phyloP scores from a whole-genome alignment of 2,888 invertebrate genomes.

The Achlya flavicornis region DNA sequence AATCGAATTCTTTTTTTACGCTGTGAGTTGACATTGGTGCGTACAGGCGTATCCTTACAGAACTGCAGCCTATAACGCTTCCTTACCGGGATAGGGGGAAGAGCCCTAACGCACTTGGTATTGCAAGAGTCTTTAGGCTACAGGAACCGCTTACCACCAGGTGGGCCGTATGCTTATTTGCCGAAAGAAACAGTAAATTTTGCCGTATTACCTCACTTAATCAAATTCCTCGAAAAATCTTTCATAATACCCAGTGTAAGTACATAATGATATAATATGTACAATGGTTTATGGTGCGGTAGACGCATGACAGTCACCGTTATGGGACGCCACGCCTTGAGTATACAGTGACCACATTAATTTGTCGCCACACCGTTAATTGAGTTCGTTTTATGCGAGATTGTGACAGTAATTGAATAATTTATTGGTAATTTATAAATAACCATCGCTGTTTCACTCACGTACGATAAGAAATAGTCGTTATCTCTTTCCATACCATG shows the following conservation, averaged over 20 bases:
- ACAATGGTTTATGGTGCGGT: conserved; percentile 10
- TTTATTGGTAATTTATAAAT: background rate
- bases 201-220: background rate
- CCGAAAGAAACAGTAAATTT: background rate
- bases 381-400: conserved; percentile 49
- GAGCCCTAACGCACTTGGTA: too few relatives aligned
- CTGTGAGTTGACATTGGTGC: too few relatives aligned
- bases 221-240: background rate
- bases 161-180: too few relatives aligned
- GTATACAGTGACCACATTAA: conserved; percentile 62
- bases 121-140: too few relatives aligned
- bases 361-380: conserved; percentile 64
- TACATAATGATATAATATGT: background rate
- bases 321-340: conserved; percentile 46
- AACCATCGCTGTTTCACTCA: too few relatives aligned
- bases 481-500: too few relatives aligned
- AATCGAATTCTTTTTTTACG: too few relatives aligned
- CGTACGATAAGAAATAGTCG: too few relatives aligned
- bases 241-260: background rate
- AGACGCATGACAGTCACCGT: conserved; percentile 24
- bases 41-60: too few relatives aligned
- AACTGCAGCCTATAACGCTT: too few relatives aligned
- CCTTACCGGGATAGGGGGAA: too few relatives aligned
- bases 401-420: conserved; percentile 18
- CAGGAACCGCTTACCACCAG: too few relatives aligned